These are phyloP conservation scores for Cryptoblepharus egeriae DNA, from an alignment of 2,797 vertebrate genomes.

Conservation along the genomic window DNA sequence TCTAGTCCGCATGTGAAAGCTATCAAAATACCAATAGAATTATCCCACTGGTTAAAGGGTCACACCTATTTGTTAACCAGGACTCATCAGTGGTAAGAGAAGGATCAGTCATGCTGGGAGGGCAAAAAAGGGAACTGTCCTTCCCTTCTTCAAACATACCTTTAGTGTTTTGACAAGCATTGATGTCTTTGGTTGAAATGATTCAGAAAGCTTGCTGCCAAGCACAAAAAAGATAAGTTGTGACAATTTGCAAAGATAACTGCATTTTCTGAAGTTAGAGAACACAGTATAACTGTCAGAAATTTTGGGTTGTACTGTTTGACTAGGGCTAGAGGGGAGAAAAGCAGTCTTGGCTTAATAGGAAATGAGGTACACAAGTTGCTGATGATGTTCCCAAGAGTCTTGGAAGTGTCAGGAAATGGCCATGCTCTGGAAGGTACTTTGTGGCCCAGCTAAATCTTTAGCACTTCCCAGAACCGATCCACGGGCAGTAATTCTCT, in stretches of 20 bases:
- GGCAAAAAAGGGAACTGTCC: neutral
- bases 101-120: neutral
- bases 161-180: neutral
- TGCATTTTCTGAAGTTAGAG: neutral
- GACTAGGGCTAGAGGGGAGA: neutral
- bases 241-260: neutral
- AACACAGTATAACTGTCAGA: too few species aligned
- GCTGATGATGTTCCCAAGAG: neutral
- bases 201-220: neutral
- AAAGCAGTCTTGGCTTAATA: neutral
- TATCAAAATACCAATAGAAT: neutral
- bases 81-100: neutral
- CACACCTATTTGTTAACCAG: neutral
- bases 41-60: neutral
- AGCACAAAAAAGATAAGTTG: neutral
- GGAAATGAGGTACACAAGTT: neutral
- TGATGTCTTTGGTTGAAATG: too few species aligned
- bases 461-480: neutral
- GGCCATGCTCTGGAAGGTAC: neutral
- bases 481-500: accelerated
- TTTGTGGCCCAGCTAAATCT: neutral
- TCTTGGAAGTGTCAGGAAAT: accelerated
- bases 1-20: neutral
- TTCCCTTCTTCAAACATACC: neutral
- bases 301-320: too few species aligned